Conservation (phyloP, 2,888 invertebrate genomes). For the Andricus curvator region DNA sequence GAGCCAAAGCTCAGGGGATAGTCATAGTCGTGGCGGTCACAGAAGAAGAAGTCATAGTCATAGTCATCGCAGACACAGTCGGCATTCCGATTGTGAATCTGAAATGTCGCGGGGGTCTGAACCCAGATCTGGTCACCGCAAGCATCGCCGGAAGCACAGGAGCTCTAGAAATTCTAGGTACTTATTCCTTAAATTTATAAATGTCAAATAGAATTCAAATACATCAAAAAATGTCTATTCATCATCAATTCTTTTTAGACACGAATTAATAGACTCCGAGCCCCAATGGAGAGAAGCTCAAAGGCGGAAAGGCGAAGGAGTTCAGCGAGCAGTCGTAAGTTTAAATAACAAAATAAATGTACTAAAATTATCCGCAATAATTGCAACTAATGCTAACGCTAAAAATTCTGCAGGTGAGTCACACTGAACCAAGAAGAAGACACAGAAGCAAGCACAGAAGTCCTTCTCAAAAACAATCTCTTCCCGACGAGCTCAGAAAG, state of each 20-base stretch:
- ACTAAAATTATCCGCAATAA: conserved; percentile 1
- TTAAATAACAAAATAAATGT: conserved; percentile 35
- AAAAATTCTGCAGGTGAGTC: conserved; percentile 62
- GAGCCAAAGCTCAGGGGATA: conserved; percentile 93
- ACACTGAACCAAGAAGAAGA: conserved; percentile 71
- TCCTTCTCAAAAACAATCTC: conserved; percentile 75
- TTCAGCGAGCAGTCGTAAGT: conserved; percentile 76
- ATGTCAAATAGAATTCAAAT: neutral
- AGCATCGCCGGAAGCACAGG: conserved; percentile 86
- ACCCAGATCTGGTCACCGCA: conserved; percentile 84
- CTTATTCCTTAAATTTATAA: neutral
- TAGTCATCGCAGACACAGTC: conserved; percentile 87
- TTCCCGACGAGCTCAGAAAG: conserved; percentile 76
- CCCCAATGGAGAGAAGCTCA: conserved; percentile 94
- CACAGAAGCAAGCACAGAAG: conserved; percentile 76
- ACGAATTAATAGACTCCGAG: conserved; percentile 91
- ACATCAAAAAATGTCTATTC: neutral
- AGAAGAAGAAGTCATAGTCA: conserved; percentile 87
- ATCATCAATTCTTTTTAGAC: conserved; percentile 67
- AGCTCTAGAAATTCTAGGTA: conserved; percentile 85
- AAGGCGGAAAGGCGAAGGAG: conserved; percentile 84
- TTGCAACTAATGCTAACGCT: neutral
- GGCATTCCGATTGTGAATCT: conserved; percentile 94
- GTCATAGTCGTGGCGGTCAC: conserved; percentile 83
- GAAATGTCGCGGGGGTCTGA: conserved; percentile 92